Percentiles rank a stretch among this genome's conserved stretches.
phyloP scores from a whole-genome alignment of 1,140 invertebrate genomes.

The Meloidogyne chitwoodi region DNA sequence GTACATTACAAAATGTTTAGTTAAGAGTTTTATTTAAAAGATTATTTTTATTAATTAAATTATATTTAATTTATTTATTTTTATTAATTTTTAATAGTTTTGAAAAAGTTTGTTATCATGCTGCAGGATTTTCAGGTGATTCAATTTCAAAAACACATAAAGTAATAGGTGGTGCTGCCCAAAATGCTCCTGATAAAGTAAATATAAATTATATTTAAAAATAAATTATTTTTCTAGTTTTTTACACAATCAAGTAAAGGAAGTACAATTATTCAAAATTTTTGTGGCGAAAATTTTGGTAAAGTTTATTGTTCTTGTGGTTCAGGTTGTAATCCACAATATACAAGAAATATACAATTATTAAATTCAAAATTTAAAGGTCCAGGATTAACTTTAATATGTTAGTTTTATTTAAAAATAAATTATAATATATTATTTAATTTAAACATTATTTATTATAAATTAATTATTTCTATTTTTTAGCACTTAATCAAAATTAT shows the following conservation, averaged over 20 bases:
- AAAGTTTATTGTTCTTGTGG: not conserved
- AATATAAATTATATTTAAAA: not conserved
- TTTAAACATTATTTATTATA: too few relatives aligned
- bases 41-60: not conserved
- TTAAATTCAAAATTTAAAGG: not conserved
- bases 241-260: not conserved
- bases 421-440: too few relatives aligned
- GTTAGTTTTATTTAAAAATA: not conserved
- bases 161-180: not conserved
- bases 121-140: not conserved
- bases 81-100: not conserved
- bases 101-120: conserved; percentile 1
- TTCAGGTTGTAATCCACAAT: too few relatives aligned
- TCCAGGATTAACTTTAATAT: not conserved
- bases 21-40: not conserved
- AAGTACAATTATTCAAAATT: not conserved
- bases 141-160: not conserved
- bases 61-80: too few relatives aligned
- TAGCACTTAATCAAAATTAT: not conserved
- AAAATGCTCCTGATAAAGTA: conserved; percentile 2
- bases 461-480: not conserved
- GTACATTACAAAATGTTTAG: conserved; percentile 1
- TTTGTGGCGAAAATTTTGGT: not conserved
- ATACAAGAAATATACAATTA: not conserved
- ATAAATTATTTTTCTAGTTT: not conserved